These are phyloP conservation scores for Drosophila kepulauana DNA, from an alignment of 1,140 invertebrate species.

Conservation along the genomic window DNA sequence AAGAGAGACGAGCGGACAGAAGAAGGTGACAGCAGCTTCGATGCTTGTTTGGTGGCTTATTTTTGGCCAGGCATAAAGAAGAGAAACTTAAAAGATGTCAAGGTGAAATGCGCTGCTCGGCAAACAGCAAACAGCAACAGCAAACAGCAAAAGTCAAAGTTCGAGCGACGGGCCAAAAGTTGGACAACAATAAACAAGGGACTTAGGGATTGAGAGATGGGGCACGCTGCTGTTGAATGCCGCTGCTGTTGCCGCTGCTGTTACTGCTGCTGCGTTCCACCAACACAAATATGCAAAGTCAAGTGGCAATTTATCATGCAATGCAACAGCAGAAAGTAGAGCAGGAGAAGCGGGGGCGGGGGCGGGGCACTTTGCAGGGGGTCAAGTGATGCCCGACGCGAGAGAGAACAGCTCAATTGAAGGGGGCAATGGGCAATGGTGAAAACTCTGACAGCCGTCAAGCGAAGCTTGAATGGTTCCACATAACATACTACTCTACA, in stretches of 20 bases:
- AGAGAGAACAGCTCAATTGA: constrained; percentile 60
- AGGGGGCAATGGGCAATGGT: constrained; percentile 35
- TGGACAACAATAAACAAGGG: constrained; percentile 57
- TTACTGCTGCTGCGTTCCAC: background rate
- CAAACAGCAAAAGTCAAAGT: constrained; percentile 64
- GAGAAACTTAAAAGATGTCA: constrained; percentile 76
- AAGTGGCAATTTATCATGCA: constrained; percentile 79
- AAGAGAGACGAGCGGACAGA: background rate
- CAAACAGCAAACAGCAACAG: constrained; percentile 1
- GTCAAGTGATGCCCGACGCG: constrained; percentile 63
- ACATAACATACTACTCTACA: constrained; percentile 23
- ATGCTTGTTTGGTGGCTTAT: constrained; percentile 27
- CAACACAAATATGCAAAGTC: constrained; percentile 77
- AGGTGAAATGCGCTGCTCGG: constrained; percentile 50
- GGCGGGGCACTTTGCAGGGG: constrained; percentile 39
- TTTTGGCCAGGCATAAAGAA: constrained; percentile 27
- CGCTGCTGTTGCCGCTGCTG: constrained; percentile 33
- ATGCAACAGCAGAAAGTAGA: constrained; percentile 37
- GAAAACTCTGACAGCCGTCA: constrained; percentile 24
- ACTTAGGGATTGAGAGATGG: constrained; percentile 19
- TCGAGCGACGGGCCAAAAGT: constrained; percentile 55
- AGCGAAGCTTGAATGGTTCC: constrained; percentile 41
- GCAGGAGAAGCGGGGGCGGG: constrained; percentile 11
- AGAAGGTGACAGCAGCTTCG: constrained; percentile 1
- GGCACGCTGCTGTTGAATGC: constrained; percentile 14